These are phyloP conservation scores for Drosophila imparisetae DNA, from an alignment of 2,888 invertebrate genomes.

Conservation along the genomic window DNA sequence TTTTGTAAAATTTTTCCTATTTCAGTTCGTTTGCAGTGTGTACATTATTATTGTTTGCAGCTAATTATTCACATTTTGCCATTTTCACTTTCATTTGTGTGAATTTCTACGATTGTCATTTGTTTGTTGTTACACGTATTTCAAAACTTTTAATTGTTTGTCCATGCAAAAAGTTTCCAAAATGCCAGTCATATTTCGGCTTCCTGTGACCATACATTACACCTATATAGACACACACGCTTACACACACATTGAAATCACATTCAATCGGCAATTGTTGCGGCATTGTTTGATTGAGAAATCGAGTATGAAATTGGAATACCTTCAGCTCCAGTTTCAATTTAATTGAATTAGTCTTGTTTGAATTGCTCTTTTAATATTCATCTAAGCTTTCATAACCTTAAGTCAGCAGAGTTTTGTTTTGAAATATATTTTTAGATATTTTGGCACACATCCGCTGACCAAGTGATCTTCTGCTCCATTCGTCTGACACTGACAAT, in stretches of 20 bases:
- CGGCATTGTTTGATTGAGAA: slow-evolving; percentile 66
- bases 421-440: slow-evolving; percentile 34
- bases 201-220: slow-evolving; percentile 48
- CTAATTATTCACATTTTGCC: slow-evolving; percentile 80
- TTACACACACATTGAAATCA: slow-evolving; percentile 19
- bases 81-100: slow-evolving; percentile 80
- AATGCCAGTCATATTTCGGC: slow-evolving; percentile 79
- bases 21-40: slow-evolving; percentile 60
- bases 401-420: slow-evolving; percentile 40
- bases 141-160: slow-evolving; percentile 73
- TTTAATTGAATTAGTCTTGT: slow-evolving; percentile 65
- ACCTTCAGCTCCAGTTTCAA: slow-evolving; percentile 38
- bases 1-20: slow-evolving; percentile 70
- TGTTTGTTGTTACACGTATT: slow-evolving; percentile 77
- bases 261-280: slow-evolving; percentile 66
- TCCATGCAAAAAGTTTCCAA: slow-evolving; percentile 76
- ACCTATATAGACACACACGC: background rate
- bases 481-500: slow-evolving; percentile 61
- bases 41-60: slow-evolving; percentile 68
- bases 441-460: slow-evolving; percentile 74
- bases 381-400: slow-evolving; percentile 34
- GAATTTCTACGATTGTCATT: slow-evolving; percentile 74
- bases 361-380: slow-evolving; percentile 39
- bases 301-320: slow-evolving; percentile 53
- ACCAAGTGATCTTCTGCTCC: slow-evolving; percentile 67